Evolutionary conservation across 2,113 vertebrate species (phyloP).

Genomic region (Equus quagga): DNA sequence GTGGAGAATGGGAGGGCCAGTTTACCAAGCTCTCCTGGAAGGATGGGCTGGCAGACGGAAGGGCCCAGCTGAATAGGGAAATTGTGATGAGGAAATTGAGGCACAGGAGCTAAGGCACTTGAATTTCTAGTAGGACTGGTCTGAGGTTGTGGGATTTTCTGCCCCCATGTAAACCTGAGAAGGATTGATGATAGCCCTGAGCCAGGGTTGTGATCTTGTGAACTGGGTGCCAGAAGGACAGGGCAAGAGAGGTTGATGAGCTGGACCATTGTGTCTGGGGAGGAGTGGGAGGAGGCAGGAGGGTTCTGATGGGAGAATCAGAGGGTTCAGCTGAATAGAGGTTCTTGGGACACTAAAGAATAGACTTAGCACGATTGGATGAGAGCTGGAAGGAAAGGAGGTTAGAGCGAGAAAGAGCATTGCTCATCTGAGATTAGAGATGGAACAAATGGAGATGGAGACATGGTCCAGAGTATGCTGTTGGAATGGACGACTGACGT

Average conservation of each 20-base stretch:
- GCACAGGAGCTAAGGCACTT: not conserved
- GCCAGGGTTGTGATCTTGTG: not conserved
- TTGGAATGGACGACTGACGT: not conserved
- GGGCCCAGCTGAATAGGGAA: not conserved
- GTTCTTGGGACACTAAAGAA: not conserved
- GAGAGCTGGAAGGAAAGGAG: not conserved
- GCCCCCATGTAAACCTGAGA: not conserved
- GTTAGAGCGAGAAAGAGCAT: not conserved
- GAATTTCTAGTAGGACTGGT: not conserved
- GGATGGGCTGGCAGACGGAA: not conserved
- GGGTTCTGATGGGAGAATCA: not conserved
- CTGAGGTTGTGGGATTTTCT: not conserved
- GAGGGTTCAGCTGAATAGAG: not conserved
- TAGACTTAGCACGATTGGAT: not conserved
- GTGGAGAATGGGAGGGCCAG: not conserved
- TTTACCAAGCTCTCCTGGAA: not conserved
- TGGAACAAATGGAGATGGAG: not conserved
- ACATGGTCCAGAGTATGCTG: not conserved
- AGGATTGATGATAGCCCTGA: not conserved
- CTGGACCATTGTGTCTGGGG: not conserved
- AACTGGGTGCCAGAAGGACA: not conserved
- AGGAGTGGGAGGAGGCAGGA: not conserved
- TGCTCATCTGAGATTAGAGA: not conserved
- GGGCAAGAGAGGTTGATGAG: not conserved
- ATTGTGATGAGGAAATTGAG: not conserved